Base-by-base conservation (phyloP, 2,797 vertebrate species). In the Anolis apletophallus region DNA sequence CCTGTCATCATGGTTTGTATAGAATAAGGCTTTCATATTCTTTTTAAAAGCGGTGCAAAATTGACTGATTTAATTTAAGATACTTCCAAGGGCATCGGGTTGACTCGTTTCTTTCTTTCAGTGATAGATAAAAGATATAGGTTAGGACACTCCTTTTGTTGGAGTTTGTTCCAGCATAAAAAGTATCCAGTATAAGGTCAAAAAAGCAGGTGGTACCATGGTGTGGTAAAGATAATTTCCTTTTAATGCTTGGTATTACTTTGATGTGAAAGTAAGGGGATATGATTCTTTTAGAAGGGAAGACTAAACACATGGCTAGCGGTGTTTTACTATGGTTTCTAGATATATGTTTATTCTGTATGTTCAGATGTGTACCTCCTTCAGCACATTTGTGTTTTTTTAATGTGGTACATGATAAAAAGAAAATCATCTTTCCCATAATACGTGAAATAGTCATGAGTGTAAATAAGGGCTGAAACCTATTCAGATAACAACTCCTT, bases 21-120 rank as follows among this genome's bases (percentile, higher is more conserved):
- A 92, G 89, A 61, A 78, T 95, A 96, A 94, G 94, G 94, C 76
- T 95, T 96, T 97, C 95, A 94, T 92, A 91, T 95, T 94, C 93
- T 93, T 94, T 91, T 90, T 93, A 93, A 92, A 87, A 93, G 88
- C 88, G 80, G 82, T 90, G 94, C 85, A 81, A 94, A 92, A 85
- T 78, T 90, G 78, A 81, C 90, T 82, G 89, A 88, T 91, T 81
- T 84, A 26, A 55, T 88, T 81, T 91, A 86, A 85, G 80, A 80
- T 32, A 81, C 74, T 87, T 92, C 85, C 1, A 0, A 85, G 85
- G 87, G 91, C 83, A 89, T 85, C 50, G 21, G 71, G 71, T 32
- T 74, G 23, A 54, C 50, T 54, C 59, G 88, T 87, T 90, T 92
- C 9, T 32, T 88, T 81, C 59, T 32, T 78, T 69, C 78, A 61